Evolutionary conservation across 2,797 vertebrate species (phyloP), one percentile per base, ranked within the genome.

Genomic region (Acanthopagrus latus): DNA sequence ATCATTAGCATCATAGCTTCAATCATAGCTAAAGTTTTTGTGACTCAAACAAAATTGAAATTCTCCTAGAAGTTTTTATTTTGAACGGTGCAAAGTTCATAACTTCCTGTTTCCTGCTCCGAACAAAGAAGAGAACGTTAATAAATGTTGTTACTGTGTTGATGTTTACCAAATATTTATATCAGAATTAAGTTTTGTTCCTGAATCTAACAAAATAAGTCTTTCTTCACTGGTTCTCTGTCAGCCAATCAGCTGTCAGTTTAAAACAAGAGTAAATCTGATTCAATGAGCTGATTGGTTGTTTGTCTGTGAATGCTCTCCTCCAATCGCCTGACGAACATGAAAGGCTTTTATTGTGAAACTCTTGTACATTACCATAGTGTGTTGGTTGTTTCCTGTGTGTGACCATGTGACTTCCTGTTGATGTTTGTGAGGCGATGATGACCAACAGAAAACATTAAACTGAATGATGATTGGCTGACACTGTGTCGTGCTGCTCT

Each of bases 81-180:
- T 74, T 71, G 43, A 55, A 33, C 63, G 38, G 12, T 44, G 33
- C 2, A 0, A 21, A 47, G 71, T 70, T 64, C 16, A 12, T n/a
- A 11, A 18, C 60, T 47, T 84, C 43, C 43, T 72, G 70, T 73
- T 80, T 67, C 27, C 59, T 82, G 64, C 54, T 47, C 20, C 12
- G 4, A 2, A 4, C 2, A 4, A n/a, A 58, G 20, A 58, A 2
- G 18, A 25, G 13, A 21, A 29, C 20, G 0, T 33, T 21, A 12
- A 56, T 84, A 71, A 67, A 72, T 77, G 71, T 76, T 59, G 74
- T 86, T 78, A 65, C 64, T 51, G 75, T 90, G 75, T 56, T 62
- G 71, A 81, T 77, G 82, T 90, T 86, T 83, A 86, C 54, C 5
- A 38, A 63, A 43, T 89, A 89, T 90, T 89, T 64, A 38, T 71